A percentile compares a stretch with the other conserved stretches of the same genome.
phyloP scores from a whole-genome alignment of 2,888 invertebrate genomes.

The Ethmia dodecea region DNA sequence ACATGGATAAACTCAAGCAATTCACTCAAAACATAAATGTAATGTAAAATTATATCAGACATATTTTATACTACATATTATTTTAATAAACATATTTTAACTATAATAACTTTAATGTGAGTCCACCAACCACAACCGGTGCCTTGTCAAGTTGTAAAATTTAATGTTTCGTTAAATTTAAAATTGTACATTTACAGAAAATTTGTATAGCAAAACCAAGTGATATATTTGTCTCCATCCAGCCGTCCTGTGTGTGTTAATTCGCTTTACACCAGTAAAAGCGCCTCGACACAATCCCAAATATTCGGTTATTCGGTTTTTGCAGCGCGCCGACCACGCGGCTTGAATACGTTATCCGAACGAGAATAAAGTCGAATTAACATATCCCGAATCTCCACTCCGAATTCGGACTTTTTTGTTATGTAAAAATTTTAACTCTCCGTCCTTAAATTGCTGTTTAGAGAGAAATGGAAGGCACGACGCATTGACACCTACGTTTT shows the following conservation, averaged over 20 bases:
- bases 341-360: slow-evolving; percentile 50
- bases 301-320: slow-evolving; percentile 60
- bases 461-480: slow-evolving; percentile 33
- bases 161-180: slow-evolving; percentile 11
- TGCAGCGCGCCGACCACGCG: slow-evolving; percentile 42
- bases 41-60: no score
- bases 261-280: slow-evolving; percentile 55
- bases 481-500: slow-evolving; percentile 68
- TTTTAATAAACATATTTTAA: no score
- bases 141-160: no score
- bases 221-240: slow-evolving; percentile 35
- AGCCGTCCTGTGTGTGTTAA: slow-evolving; percentile 37
- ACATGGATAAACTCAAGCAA: no score
- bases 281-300: slow-evolving; percentile 56
- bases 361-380: slow-evolving; percentile 57
- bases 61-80: no score
- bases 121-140: no score
- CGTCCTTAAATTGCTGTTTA: slow-evolving; percentile 54
- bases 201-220: slow-evolving; percentile 26
- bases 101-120: no score
- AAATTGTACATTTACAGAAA: slow-evolving; percentile 6
- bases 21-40: no score
- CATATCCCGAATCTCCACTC: slow-evolving; percentile 54
- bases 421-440: slow-evolving; percentile 51
- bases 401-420: slow-evolving; percentile 50